phyloP scores from a whole-genome alignment of 2,113 vertebrate genomes.

The Hoplias malabaricus region DNA sequence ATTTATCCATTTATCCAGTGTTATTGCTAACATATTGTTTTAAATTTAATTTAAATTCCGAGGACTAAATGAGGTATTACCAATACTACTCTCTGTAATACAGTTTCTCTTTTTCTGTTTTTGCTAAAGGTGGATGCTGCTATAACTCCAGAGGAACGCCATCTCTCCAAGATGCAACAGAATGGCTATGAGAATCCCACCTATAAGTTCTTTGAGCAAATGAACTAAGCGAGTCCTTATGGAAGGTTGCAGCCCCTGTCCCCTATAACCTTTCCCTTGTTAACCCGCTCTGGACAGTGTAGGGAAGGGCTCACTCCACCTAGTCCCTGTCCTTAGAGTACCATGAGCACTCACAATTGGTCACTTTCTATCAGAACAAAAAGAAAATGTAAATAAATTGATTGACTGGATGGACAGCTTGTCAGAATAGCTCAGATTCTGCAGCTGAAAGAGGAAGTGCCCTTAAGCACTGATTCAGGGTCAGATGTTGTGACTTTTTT shows the following conservation, averaged over 20 bases:
- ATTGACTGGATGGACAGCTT: constrained; percentile 33
- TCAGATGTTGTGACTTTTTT: constrained; percentile 36
- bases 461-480: constrained; percentile 55
- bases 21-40: too few species aligned
- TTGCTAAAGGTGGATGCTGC: constrained; percentile 83
- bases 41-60: too few species aligned
- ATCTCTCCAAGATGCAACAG: constrained; percentile 92
- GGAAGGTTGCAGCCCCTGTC: neutral
- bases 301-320: constrained; percentile 44
- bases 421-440: constrained; percentile 15
- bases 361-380: constrained; percentile 54
- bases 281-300: constrained; percentile 42
- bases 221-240: constrained; percentile 79
- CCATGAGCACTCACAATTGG: constrained; percentile 12
- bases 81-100: neutral
- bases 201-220: constrained; percentile 94
- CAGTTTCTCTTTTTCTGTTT: neutral
- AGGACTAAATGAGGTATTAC: too few species aligned
- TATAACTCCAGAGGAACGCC: constrained; percentile 88
- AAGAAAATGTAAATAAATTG: neutral
- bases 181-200: constrained; percentile 91
- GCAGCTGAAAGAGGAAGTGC: constrained; percentile 43
- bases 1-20: too few species aligned
- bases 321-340: neutral
- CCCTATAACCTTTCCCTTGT: neutral